Conservation (phyloP, 2,113 vertebrate genomes). For the Macquaria australasica region DNA sequence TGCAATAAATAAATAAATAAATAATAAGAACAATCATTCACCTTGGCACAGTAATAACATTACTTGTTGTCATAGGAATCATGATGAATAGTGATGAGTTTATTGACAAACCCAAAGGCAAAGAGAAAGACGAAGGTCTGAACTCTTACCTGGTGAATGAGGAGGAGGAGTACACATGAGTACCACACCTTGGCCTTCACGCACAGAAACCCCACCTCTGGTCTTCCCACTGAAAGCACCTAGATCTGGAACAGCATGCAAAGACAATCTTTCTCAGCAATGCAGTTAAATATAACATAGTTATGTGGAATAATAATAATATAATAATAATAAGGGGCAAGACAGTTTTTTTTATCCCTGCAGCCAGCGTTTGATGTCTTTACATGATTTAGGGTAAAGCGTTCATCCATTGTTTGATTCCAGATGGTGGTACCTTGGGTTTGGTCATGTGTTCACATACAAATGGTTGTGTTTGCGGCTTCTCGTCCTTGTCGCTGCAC, state of each 20-base stretch:
- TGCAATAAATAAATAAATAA: conserved; percentile 31
- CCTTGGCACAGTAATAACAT: conserved; percentile 1
- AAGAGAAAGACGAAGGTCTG: neutral
- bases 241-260: conserved; percentile 86
- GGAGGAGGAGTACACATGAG: conserved; percentile 95
- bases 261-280: conserved; percentile 11
- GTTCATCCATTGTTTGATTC: neutral
- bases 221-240: conserved; percentile 91
- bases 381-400: neutral
- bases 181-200: conserved; percentile 97
- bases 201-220: conserved; percentile 93
- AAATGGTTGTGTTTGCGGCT: neutral
- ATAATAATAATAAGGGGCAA: too few species aligned
- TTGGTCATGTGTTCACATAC: neutral
- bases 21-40: conserved; percentile 5
- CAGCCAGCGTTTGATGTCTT: neutral
- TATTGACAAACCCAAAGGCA: neutral
- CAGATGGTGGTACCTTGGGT: neutral
- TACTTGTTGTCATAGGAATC: conserved; percentile 7
- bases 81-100: conserved; percentile 9
- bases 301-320: neutral
- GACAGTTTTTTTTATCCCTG: neutral
- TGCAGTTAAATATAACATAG: neutral
- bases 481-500: neutral
- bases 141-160: conserved; percentile 92